Base-by-base conservation (phyloP, 92 coral and sea anemone species). In the Umimayanthus kanabou region DNA sequence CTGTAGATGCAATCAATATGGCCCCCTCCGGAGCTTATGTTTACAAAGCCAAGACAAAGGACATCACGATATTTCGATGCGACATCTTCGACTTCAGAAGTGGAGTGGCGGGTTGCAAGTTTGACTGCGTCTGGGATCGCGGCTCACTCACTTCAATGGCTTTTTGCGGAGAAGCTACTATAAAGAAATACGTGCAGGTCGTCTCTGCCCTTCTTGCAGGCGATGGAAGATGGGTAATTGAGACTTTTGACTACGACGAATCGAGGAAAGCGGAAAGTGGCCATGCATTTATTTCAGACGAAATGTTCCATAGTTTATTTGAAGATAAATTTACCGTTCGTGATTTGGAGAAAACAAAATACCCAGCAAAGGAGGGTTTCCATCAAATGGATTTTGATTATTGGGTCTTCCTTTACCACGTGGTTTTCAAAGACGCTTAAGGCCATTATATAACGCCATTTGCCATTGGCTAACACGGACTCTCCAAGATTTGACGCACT, bases 101-200 rank as follows among this genome's bases (percentile, higher is more conserved):
- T 85, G 65, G 73, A 39, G 81, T 83, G 3, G 94, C 81, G 1
- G 94, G 92, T 13, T 88, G 92, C 40, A 73, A 77, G 30, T 89
- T 92, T 50, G 92, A 92, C 79, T 82, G 92, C n/a, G 79, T 92
- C 14, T 92, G 94, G 94, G 94, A 92, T 77, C 85, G 94, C 50
- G 92, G 90, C 23, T 87, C 94, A 8, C 81, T 92, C 37, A 86
- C 90, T 29, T 89, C 94, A 25, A 79, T 81, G 70, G 85, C 49
- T 23, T 65, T 42, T 39, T 29, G 88, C 39, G 85, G 73, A 29
- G 94, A 89, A 25, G 78, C 80, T 0, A 70, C 73, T 0, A 91
- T 89, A 15, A 89, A 77, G 67, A 85, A 57, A 25, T 92, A 92
- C 25, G 87, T 92, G 26, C 23, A 92, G 18, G 92, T 89, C 1